Conservation (phyloP, 2,113 vertebrate species). For the Muntiacus reevesi region DNA sequence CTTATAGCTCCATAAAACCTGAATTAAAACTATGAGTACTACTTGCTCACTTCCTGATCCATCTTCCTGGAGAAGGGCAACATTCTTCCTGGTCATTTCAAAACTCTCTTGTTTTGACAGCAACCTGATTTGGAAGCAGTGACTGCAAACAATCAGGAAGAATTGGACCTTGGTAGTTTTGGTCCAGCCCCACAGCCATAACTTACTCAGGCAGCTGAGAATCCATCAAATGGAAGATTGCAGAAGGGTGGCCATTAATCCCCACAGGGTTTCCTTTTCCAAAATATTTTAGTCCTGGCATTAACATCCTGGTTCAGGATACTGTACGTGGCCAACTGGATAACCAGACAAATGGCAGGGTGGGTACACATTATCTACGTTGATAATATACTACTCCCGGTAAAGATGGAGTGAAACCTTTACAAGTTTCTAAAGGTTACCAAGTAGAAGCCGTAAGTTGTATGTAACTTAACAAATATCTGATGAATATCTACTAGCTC, state of each 20-base stretch:
- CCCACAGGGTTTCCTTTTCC: background rate
- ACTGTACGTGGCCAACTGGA: background rate
- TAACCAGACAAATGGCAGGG: background rate
- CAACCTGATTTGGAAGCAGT: conserved; percentile 15
- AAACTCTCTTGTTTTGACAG: background rate
- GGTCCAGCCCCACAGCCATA: background rate
- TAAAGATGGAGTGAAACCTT: background rate
- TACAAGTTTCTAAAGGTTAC: background rate
- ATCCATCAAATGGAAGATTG: background rate
- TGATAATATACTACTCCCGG: background rate
- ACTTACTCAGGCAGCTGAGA: background rate
- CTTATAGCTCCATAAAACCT: conserved; percentile 53
- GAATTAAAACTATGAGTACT: conserved; percentile 31
- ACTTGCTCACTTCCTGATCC: conserved; percentile 13
- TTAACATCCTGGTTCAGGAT: background rate
- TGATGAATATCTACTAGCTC: background rate
- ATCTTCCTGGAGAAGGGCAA: conserved; percentile 18
- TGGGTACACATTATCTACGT: background rate
- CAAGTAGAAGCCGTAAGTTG: background rate
- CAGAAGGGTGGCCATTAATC: background rate
- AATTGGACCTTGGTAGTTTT: background rate
- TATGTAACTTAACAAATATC: background rate
- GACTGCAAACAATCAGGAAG: background rate
- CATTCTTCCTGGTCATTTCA: conserved; percentile 43
- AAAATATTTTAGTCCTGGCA: background rate